Evolutionary conservation across 2,888 invertebrate species (phyloP), one percentile per base, ranked within the genome.

Genomic region (Ariolimax columbianus): DNA sequence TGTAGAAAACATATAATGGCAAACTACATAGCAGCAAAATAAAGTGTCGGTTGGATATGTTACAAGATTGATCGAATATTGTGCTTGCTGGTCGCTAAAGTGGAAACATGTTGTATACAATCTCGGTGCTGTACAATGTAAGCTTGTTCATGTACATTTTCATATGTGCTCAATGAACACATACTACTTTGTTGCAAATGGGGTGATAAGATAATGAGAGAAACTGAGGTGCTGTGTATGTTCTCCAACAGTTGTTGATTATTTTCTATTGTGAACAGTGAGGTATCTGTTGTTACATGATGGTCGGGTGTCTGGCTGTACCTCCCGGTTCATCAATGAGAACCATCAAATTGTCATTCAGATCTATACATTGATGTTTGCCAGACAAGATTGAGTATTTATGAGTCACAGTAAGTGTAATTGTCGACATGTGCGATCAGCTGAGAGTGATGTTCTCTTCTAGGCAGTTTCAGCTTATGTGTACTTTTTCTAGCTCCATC

Each of bases 51-150:
- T 75, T 11, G 51, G n/a, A 51, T 30, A 17, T 47, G 30, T 51
- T 75, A 17, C 17, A 33, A 66, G 33, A 3, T 75, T 75, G 9
- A 47, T 19, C 40, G 72, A 47, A 33, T 43, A 51, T 23, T 59
- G 55, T 33, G 36, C 3, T 3, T 59, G 59, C 26, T 59, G 26
- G 55, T 43, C 36, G 23, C 59, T 63, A 40, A 78, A 78, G 33
- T 79, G 40, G 68, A 55, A 79, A 66, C 47, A 66, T 43, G 40
- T 79, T 63, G 38, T 79, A 47, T 43, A 47, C 79, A 68, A 79
- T 79, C 79, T 66, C 79, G 68, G 79, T 79, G 79, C 79, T 79
- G 66, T 66, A 79, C 43, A 79, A 66, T 79, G 30, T 40, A 7
- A 17, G 7, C 63, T 79, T 68, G 63, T 63, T 79, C 38, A 40